Evolutionary conservation across 1,140 invertebrate species (phyloP).

Genomic region (Cyrtorhinus lividipennis): DNA sequence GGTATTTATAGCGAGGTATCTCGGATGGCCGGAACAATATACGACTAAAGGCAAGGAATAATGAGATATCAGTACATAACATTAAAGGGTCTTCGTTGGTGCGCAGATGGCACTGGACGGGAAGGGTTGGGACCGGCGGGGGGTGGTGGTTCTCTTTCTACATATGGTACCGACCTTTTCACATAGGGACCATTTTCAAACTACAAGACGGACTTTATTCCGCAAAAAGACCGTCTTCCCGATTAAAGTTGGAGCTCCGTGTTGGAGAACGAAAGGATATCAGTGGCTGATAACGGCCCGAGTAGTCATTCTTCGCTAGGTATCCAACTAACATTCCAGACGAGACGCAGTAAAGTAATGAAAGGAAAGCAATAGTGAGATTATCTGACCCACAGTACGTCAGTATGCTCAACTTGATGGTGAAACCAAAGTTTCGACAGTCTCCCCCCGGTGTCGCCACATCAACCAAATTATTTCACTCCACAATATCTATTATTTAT

Average conservation of each 20-base stretch:
- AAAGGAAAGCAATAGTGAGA: too few species aligned
- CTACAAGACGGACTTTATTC: conserved; percentile 1
- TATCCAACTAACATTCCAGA: background rate
- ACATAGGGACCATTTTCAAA: background rate
- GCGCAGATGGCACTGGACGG: background rate
- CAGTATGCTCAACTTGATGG: too few species aligned
- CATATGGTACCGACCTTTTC: conserved; percentile 5
- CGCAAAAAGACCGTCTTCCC: background rate
- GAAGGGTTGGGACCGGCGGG: background rate
- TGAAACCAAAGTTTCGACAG: too few species aligned
- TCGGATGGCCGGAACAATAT: conserved; percentile 3
- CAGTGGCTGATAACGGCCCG: too few species aligned
- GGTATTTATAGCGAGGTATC: background rate
- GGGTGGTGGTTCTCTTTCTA: background rate
- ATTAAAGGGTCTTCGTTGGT: background rate
- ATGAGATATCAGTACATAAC: conserved; percentile 10
- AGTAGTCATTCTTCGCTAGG: background rate
- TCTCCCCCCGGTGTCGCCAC: too few species aligned
- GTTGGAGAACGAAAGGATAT: background rate
- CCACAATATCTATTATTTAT: too few species aligned
- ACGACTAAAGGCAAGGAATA: conserved; percentile 8
- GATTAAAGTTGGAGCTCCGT: background rate
- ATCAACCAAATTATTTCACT: too few species aligned
- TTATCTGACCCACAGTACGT: too few species aligned
- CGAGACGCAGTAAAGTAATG: too few species aligned